Base-by-base conservation (phyloP, 64 coral and sea anemone genomes). In the Actinia equina region DNA sequence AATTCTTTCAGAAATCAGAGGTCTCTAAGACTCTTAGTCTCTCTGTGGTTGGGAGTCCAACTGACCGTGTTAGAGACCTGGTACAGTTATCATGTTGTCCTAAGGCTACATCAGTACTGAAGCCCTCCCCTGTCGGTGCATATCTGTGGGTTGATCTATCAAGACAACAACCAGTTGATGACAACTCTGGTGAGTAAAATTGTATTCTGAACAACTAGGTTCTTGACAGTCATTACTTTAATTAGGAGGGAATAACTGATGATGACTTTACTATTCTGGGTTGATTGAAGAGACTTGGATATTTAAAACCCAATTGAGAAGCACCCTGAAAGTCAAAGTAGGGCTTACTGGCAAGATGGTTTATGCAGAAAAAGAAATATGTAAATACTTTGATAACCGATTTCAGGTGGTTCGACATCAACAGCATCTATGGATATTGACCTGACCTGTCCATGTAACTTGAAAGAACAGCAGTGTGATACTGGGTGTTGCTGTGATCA, bases 401-500 rank as follows among this genome's bases (percentile, higher is more conserved):
- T 57, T 57, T 13, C 55, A 57, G 91, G 88, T 26, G 22, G 61
- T 17, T 52, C 77, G 41, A 83, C 86, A 20, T 79, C 63, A 64
- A 93, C 94, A 74, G 60, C 85, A 17, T 49, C 88, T 43, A 43
- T 65, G 57, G 91, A 93, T 46, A 84, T 96, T 17, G 88, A 90
- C 7, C 76, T 93, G 41, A 56, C 70, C 45, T 96, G 94, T 86
- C 94, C 91, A 0, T 96, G 94, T 86, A 59, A 96, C 57, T 71
- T 96, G 14, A 90, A 85, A 59, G 79, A 93, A 81, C 71, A 87
- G 43, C 85, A 89, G 43, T 96, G 94, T 77, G 94, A 96, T 61
- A 53, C 86, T 8, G 56, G 60, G 6, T 96, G 94, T 25, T 96
- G 94, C 59, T 96, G 94, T 88, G 94, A 96, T 45, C 84, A 91